Percentiles rank a stretch among this genome's conserved stretches.
phyloP scores from a whole-genome alignment of 2,888 invertebrate species.

The Taphrorychus bicolor region DNA sequence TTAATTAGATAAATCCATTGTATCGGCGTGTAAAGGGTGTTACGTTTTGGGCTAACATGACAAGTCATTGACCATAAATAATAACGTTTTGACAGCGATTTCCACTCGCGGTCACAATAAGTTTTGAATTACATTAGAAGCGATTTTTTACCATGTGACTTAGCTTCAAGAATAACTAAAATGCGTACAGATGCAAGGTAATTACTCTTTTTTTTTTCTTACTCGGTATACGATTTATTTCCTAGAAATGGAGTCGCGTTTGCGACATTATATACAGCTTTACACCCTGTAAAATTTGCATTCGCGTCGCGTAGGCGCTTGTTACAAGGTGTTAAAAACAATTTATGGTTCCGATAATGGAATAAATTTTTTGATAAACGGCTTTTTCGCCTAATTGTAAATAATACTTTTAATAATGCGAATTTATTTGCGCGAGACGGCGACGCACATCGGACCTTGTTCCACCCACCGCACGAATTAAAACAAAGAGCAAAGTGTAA shows the following conservation, averaged over 20 bases:
- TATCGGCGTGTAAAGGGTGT: not conserved
- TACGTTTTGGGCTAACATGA: not conserved
- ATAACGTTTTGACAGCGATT: not conserved
- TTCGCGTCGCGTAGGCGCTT: conserved; percentile 29
- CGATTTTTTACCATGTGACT: not conserved
- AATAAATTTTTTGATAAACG: conserved; percentile 41
- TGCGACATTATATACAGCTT: not conserved
- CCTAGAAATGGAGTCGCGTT: not conserved
- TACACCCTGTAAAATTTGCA: conserved; percentile 23
- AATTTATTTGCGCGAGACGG: conserved; percentile 33
- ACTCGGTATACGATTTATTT: not conserved
- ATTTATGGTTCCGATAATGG: conserved; percentile 41
- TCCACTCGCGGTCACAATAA: not conserved
- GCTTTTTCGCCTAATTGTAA: conserved; percentile 40
- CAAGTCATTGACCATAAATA: not conserved
- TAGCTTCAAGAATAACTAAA: not conserved
- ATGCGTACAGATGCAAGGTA: no score
- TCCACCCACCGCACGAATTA: conserved; percentile 31
- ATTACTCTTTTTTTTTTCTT: no score
- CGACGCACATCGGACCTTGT: conserved; percentile 16
- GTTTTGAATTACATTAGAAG: not conserved
- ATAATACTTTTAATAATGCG: conserved; percentile 42
- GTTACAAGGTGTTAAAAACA: conserved; percentile 41
- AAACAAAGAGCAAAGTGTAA: conserved; percentile 39
- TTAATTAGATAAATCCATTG: not conserved